phyloP scores from a whole-genome alignment of 2,888 invertebrate species.

The Pristionchus arcanus region DNA sequence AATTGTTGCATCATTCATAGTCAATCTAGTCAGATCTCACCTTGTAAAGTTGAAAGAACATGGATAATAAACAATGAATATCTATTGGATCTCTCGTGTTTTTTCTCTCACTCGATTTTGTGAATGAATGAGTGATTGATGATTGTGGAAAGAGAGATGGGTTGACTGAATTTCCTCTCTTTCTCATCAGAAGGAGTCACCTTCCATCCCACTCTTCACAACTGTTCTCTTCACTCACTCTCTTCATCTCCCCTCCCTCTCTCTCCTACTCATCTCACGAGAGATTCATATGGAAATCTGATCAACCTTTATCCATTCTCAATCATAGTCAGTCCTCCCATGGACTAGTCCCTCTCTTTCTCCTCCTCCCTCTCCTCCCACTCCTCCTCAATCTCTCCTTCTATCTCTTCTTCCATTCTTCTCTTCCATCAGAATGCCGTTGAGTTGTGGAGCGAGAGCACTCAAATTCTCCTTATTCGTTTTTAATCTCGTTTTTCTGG shows the following conservation, averaged over 20 bases:
- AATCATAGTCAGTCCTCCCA: slow-evolving; percentile 12
- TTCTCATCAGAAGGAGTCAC: slow-evolving; percentile 31
- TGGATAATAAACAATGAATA: not conserved
- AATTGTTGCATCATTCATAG: slow-evolving; percentile 7
- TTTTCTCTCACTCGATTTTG: slow-evolving; percentile 7
- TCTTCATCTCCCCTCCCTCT: slow-evolving; percentile 7
- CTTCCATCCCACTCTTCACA: slow-evolving; percentile 16
- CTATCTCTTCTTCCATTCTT: slow-evolving; percentile 15
- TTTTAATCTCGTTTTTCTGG: slow-evolving; percentile 79
- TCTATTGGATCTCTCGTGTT: slow-evolving; percentile 11
- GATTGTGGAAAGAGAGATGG: slow-evolving; percentile 38
- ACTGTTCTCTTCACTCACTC: not conserved
- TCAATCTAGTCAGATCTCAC: slow-evolving; percentile 10
- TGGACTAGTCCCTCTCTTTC: slow-evolving; percentile 6
- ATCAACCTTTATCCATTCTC: not conserved
- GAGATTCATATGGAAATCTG: slow-evolving; percentile 26
- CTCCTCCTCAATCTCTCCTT: not conserved
- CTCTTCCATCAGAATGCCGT: slow-evolving; percentile 67
- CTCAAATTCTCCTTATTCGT: slow-evolving; percentile 78
- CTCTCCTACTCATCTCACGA: not conserved
- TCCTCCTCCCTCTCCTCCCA: slow-evolving; percentile 18
- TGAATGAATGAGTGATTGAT: slow-evolving; percentile 43
- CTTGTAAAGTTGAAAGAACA: not conserved
- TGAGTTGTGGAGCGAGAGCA: slow-evolving; percentile 78
- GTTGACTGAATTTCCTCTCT: not conserved